Evolutionary conservation across 2,797 vertebrate species (phyloP), one percentile per base, ranked within the genome.

Genomic region (Hafferia zeledoni): DNA sequence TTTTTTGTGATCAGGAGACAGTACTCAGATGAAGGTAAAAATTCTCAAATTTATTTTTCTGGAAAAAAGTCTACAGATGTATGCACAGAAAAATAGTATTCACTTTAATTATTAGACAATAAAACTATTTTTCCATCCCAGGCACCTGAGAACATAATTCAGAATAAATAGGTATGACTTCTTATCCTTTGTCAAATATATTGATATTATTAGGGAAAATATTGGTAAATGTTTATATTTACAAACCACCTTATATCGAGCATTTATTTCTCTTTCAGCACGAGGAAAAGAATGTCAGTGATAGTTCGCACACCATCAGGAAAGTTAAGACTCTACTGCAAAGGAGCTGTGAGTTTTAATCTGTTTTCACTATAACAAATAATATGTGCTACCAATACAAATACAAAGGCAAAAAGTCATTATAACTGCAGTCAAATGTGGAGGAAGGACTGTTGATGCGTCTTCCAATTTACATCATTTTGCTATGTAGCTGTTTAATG

Each of bases 241-340:
- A 49, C 2, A 2, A 75, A 63, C 61, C 61, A 64, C 44, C 56
- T 72, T 83, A 50, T 27, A 46, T 0, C 57, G 65, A 59, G 9
- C 75, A 81, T 85, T 84, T 83, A 11, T 89, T 94, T 97, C 78
- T 97, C 74, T 97, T 98, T 93, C 98, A 99, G 99, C 57, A 9
- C 97, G 46, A 98, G 99, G 95, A 99, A 99, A 97, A 99, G 99
- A 97, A 99, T 99, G 99, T 99, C 99, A 17, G 99, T 99, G 98
- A 99, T 99, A 97, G 99, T 99, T 96, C 99, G 99, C 78, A 99
- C 99, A 44, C 99, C 99, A 64, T 98, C 99, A 25, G 99, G 99
- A 92, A 99, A 99, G 97, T 98, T 99, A 98, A 98, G 99, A 97
- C 98, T 99, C 63, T 99, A 99, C 98, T 99, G 99, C 98, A 99